These are phyloP conservation scores for Strigamia maritima DNA, from an alignment of 2,888 invertebrate species.

Conservation along the genomic window DNA sequence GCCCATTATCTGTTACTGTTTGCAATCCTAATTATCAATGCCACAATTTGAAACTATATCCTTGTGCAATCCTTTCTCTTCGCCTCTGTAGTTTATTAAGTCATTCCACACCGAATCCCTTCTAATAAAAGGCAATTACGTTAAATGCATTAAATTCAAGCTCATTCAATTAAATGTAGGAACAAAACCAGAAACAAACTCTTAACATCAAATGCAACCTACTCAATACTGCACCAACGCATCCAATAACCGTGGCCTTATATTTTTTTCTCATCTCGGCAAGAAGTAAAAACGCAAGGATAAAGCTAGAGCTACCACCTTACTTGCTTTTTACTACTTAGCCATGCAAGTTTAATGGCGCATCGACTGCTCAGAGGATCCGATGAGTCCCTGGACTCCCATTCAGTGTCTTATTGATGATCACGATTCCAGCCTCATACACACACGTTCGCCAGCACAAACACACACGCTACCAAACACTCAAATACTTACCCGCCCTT, in stretches of 20 bases:
- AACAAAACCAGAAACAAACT: constrained; percentile 31
- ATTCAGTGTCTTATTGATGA: constrained; percentile 34
- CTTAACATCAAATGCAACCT: constrained; percentile 5
- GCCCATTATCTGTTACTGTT: background rate
- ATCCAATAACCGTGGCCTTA: constrained; percentile 6
- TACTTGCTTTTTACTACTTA: constrained; percentile 34
- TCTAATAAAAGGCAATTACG: constrained; percentile 30
- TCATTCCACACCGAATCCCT: constrained; percentile 9
- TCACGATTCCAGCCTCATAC: constrained; percentile 33
- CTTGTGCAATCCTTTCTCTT: constrained; percentile 6
- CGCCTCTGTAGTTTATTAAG: background rate
- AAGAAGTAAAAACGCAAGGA: constrained; percentile 2
- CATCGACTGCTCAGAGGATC: constrained; percentile 32
- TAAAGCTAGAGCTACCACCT: constrained; percentile 11
- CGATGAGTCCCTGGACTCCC: constrained; percentile 32
- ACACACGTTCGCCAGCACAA: background rate
- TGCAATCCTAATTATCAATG: background rate
- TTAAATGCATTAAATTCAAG: constrained; percentile 16
- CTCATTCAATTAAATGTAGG: constrained; percentile 30
- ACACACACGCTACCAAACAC: constrained; percentile 30
- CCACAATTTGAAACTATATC: constrained; percentile 9
- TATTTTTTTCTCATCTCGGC: background rate
- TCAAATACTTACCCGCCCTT: constrained; percentile 15
- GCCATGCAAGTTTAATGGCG: constrained; percentile 34
- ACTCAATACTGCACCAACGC: background rate